Percentiles rank a stretch among this genome's conserved stretches.
Evolutionary conservation across 2,888 invertebrate genomes (phyloP).

Genomic region (Harpalus rufipes): DNA sequence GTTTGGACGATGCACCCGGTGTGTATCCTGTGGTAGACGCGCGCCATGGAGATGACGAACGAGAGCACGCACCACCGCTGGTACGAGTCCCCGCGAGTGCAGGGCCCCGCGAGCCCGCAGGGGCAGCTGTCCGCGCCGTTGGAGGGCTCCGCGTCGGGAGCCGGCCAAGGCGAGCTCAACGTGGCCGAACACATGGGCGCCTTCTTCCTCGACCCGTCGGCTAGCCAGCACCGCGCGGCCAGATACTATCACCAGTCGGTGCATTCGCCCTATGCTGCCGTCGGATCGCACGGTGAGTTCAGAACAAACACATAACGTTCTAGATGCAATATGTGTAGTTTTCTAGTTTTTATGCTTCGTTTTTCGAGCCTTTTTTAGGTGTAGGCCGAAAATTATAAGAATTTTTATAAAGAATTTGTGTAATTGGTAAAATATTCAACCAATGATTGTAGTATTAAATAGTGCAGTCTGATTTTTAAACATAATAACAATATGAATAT

Average conservation of each 20-base stretch:
- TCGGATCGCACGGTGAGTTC: constrained; percentile 76
- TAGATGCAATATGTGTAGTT: background rate
- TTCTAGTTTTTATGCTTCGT: too few species aligned
- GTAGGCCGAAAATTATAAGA: too few species aligned
- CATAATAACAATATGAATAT: too few species aligned
- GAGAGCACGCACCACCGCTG: constrained; percentile 76
- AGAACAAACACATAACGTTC: background rate
- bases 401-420: too few species aligned
- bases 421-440: too few species aligned
- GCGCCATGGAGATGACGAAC: constrained; percentile 78
- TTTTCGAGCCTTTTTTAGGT: too few species aligned
- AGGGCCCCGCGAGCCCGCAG: constrained; percentile 75
- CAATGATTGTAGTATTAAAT: too few species aligned
- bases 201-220: constrained; percentile 77
- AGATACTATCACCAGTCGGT: constrained; percentile 78
- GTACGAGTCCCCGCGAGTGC: constrained; percentile 77
- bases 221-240: constrained; percentile 74
- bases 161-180: constrained; percentile 73
- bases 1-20: background rate
- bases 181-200: constrained; percentile 78
- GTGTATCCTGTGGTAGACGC: background rate
- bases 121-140: constrained; percentile 69
- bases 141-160: constrained; percentile 66
- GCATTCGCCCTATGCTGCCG: constrained; percentile 77
- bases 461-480: too few species aligned